Percentiles rank a stretch among this genome's conserved stretches.
These are phyloP conservation scores for Rhingia rostrata DNA, from an alignment of 2,888 invertebrate genomes.

Conservation along the genomic window DNA sequence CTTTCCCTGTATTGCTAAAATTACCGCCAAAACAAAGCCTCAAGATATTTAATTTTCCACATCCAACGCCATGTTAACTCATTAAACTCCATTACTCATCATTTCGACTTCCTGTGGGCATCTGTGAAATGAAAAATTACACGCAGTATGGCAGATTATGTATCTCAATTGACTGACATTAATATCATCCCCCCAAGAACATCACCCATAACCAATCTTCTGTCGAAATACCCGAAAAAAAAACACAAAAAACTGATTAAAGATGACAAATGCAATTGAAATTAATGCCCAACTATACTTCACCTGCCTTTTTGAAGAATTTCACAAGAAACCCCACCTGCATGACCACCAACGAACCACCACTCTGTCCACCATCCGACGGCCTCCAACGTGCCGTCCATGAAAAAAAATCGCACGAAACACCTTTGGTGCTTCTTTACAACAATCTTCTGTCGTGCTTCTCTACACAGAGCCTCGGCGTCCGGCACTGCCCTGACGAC, in stretches of 20 bases:
- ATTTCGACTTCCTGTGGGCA: not conserved
- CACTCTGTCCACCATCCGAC: not conserved
- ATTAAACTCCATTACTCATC: constrained; percentile 48
- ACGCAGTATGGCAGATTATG: constrained; percentile 51
- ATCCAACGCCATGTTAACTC: not conserved
- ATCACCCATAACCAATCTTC: not conserved
- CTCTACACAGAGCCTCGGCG: not conserved
- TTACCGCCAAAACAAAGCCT: not conserved
- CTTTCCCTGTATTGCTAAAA: not conserved
- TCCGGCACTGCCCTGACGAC: not conserved
- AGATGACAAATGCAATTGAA: constrained; percentile 61
- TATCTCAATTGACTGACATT: constrained; percentile 61
- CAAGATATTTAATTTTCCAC: not conserved
- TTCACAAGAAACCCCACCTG: constrained; percentile 38
- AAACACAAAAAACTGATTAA: constrained; percentile 20
- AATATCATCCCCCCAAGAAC: constrained; percentile 17
- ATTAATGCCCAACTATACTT: constrained; percentile 46
- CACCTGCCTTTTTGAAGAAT: constrained; percentile 45
- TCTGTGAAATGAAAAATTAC: constrained; percentile 26
- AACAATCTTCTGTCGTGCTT: constrained; percentile 4
- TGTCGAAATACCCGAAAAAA: not conserved
- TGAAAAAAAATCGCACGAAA: constrained; percentile 6
- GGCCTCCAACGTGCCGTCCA: constrained; percentile 6
- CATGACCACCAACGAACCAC: constrained; percentile 25
- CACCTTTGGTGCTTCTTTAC: constrained; percentile 32